These are phyloP conservation scores for Barypeithes pellucidus DNA, from an alignment of 2,888 invertebrate genomes.

Conservation along the genomic window DNA sequence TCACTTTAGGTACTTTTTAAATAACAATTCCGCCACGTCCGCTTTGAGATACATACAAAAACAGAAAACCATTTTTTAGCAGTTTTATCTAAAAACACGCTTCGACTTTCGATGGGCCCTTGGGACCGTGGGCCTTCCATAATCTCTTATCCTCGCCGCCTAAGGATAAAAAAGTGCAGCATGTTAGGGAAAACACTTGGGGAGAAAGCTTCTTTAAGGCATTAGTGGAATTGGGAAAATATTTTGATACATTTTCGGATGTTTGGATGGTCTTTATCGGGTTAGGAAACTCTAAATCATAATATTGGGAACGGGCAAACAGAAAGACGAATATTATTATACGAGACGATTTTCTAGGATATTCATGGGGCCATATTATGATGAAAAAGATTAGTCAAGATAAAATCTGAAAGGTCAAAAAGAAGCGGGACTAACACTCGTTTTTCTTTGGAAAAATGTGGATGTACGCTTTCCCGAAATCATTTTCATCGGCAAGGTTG, in stretches of 20 bases:
- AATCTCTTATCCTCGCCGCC: constrained; percentile 30
- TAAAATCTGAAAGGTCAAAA: too few relatives aligned
- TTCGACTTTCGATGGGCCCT: constrained; percentile 39
- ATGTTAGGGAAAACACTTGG: constrained; percentile 50
- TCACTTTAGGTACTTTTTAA: background rate
- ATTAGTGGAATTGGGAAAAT: constrained; percentile 65
- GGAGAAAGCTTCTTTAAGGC: constrained; percentile 55
- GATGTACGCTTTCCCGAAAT: too few relatives aligned
- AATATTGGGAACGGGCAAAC: background rate
- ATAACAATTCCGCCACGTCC: background rate
- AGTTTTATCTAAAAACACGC: constrained; percentile 52
- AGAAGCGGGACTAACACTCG: too few relatives aligned
- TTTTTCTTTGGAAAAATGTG: too few relatives aligned
- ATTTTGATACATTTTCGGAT: constrained; percentile 57
- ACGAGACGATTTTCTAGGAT: too few relatives aligned
- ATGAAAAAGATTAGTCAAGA: too few relatives aligned
- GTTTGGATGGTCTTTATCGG: constrained; percentile 1
- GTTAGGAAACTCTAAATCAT: background rate
- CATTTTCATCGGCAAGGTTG: too few relatives aligned
- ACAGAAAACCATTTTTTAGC: constrained; percentile 48
- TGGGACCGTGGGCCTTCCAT: constrained; percentile 43
- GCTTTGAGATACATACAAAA: constrained; percentile 28
- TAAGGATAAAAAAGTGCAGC: constrained; percentile 53
- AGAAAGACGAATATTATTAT: background rate
- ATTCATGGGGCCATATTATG: too few relatives aligned